Conservation (phyloP, 1,140 invertebrate species). For the Chionoecetes opilio region DNA sequence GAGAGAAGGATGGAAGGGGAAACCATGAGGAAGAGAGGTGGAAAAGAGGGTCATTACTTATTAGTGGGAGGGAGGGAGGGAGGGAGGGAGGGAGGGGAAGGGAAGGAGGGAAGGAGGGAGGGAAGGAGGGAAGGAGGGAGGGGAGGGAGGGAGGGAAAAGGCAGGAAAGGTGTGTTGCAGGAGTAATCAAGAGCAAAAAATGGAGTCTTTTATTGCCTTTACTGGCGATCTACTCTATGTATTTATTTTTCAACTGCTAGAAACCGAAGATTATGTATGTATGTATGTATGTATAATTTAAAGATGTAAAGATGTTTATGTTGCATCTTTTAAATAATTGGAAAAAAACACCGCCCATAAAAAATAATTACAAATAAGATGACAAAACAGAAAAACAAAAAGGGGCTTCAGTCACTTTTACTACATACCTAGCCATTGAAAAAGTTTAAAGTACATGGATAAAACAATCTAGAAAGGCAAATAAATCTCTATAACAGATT, state of each 20-base stretch:
- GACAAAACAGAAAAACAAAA: too few relatives aligned
- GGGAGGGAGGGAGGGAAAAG: background rate
- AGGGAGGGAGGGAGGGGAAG: background rate
- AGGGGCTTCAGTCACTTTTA: too few relatives aligned
- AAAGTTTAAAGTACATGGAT: too few relatives aligned
- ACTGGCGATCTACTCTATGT: too few relatives aligned
- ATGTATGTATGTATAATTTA: background rate
- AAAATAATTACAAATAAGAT: too few relatives aligned
- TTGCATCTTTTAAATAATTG: too few relatives aligned
- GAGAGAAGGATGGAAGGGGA: slow-evolving; percentile 25
- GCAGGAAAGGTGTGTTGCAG: background rate
- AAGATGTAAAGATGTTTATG: too few relatives aligned
- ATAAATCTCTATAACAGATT: too few relatives aligned
- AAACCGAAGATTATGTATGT: background rate
- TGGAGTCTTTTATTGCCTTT: slow-evolving; percentile 1
- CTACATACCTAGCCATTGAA: too few relatives aligned
- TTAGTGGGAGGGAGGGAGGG: slow-evolving; percentile 13
- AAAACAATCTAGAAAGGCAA: too few relatives aligned
- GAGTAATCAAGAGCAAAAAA: background rate
- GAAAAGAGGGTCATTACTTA: slow-evolving; percentile 29
- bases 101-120: background rate
- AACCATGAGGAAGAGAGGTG: slow-evolving; percentile 5
- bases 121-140: background rate
- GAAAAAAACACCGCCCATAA: too few relatives aligned
- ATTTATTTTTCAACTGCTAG: too few relatives aligned